Percentiles rank a stretch among this genome's conserved stretches.
Conservation (phyloP, 2,888 invertebrate genomes). For the Lottia scabra region DNA sequence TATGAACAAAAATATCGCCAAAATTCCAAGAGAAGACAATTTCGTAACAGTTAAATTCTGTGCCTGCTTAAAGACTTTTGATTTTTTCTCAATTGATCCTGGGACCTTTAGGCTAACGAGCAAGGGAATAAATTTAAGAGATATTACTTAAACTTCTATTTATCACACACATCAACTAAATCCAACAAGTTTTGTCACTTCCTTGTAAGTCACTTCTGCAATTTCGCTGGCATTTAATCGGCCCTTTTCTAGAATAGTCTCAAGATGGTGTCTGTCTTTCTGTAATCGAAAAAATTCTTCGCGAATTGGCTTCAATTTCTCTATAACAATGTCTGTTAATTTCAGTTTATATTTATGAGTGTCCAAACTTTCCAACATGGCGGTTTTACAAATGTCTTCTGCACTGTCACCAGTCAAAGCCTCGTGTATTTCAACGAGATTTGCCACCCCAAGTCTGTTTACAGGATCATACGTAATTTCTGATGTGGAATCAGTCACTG, state of each 20-base stretch:
- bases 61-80: no score
- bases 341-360: constrained; percentile 84
- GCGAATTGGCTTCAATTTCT: constrained; percentile 80
- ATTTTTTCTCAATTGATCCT: no score
- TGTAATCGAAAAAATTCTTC: constrained; percentile 74
- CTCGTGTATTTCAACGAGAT: constrained; percentile 87
- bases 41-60: no score
- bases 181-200: constrained; percentile 77
- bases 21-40: no score
- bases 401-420: constrained; percentile 77
- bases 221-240: constrained; percentile 76
- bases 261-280: constrained; percentile 76
- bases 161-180: constrained; percentile 65
- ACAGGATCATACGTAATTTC: constrained; percentile 84
- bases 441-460: constrained; percentile 87
- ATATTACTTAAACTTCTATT: no score
- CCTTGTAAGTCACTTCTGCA: constrained; percentile 77
- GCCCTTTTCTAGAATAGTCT: constrained; percentile 76
- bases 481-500: constrained; percentile 90
- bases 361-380: constrained; percentile 73
- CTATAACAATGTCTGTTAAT: constrained; percentile 81
- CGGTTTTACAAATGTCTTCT: constrained; percentile 79
- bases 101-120: no score
- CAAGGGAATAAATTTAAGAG: no score
- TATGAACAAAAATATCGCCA: no score